These are phyloP conservation scores for Diadromus collaris DNA, from an alignment of 2,888 invertebrate genomes.

Conservation along the genomic window DNA sequence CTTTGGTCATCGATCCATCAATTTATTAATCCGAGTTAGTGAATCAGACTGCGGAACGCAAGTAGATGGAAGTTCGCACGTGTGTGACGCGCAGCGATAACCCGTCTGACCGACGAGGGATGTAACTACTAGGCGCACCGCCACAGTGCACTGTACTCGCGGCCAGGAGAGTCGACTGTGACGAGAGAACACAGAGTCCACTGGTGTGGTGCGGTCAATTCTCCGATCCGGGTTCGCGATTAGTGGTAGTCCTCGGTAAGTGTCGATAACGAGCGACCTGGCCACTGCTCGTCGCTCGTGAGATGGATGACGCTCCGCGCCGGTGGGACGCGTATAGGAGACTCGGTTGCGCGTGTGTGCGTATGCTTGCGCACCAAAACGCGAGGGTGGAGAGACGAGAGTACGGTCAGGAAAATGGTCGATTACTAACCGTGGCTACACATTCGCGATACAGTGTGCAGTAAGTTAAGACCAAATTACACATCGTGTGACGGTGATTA, in stretches of 20 bases:
- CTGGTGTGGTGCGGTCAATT: slow-evolving; percentile 45
- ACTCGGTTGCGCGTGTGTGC: neutral
- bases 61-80: slow-evolving; percentile 23
- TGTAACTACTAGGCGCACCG: slow-evolving; percentile 47
- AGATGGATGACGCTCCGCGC: slow-evolving; percentile 36
- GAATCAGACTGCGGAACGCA: slow-evolving; percentile 5
- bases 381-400: slow-evolving; percentile 10
- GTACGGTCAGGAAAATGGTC: slow-evolving; percentile 30
- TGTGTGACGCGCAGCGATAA: slow-evolving; percentile 24
- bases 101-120: slow-evolving; percentile 40
- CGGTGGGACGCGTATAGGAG: slow-evolving; percentile 3
- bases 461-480: slow-evolving; percentile 25
- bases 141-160: slow-evolving; percentile 25
- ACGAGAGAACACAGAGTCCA: slow-evolving; percentile 25
- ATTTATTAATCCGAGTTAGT: neutral
- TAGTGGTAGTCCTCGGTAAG: slow-evolving; percentile 57
- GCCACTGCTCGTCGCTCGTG: slow-evolving; percentile 37
- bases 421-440: slow-evolving; percentile 19
- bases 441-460: slow-evolving; percentile 11
- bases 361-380: slow-evolving; percentile 10
- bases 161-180: slow-evolving; percentile 30
- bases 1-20: neutral
- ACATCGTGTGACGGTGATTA: slow-evolving; percentile 8
- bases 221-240: slow-evolving; percentile 48
- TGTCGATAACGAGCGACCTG: slow-evolving; percentile 54